Conservation (phyloP, 2,797 vertebrate species). For the Xiphophorus birchmanni region DNA sequence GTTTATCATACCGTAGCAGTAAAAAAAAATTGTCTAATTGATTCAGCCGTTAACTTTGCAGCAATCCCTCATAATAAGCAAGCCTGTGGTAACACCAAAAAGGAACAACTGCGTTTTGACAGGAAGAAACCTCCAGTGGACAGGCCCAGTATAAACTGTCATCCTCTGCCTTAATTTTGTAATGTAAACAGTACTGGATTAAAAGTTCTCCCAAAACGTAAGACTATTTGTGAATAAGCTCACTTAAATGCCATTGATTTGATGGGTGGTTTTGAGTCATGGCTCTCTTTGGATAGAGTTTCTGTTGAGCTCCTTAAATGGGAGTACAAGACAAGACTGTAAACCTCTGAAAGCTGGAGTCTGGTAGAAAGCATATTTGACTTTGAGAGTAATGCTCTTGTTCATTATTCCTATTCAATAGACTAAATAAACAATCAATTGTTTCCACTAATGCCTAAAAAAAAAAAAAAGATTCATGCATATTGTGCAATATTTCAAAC, state of each 20-base stretch:
- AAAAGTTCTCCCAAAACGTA: background rate
- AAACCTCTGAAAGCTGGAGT: background rate
- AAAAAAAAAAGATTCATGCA: background rate
- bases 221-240: background rate
- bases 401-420: background rate
- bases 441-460: background rate
- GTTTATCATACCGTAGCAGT: background rate
- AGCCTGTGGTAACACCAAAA: background rate
- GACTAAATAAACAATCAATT: background rate
- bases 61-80: background rate
- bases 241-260: background rate
- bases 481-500: background rate
- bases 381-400: background rate
- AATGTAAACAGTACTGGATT: background rate
- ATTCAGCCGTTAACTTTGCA: background rate
- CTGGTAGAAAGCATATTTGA: background rate
- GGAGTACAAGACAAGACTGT: background rate
- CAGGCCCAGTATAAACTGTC: background rate
- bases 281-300: background rate
- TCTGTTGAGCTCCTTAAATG: background rate
- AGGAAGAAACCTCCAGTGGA: background rate
- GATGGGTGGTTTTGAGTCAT: background rate
- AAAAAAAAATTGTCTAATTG: background rate
- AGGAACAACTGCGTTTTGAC: background rate
- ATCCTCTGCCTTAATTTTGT: background rate